Evolutionary conservation across 2,113 vertebrate species (phyloP), one percentile per base, ranked within the genome.

Genomic region (Sorex fumeus): DNA sequence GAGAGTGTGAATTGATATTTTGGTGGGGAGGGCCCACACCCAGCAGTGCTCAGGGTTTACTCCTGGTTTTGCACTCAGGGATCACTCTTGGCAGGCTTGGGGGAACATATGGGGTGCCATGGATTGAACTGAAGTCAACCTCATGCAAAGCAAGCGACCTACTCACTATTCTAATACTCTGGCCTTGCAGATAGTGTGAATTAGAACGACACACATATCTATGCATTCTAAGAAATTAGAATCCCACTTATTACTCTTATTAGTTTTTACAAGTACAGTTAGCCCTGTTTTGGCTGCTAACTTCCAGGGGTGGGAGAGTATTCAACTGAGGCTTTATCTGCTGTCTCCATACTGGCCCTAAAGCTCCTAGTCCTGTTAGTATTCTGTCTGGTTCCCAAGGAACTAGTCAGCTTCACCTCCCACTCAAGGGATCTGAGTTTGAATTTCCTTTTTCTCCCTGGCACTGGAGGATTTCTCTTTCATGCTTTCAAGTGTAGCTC

Each of bases 261-360:
- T 50, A 80, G 60, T 91, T 72, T 87, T 84, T 62, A 94, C n/a
- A 91, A 93, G 76, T 69, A 91, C 12, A 21, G 45, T 69, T 69
- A 81, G 67, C 7, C 21, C n/a, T 84, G 10, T 62, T 70, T 60
- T 47, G 32, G 72, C 16, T 84, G 8, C 18, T 9, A 84, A 40
- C 27, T 60, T 67, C 36, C 64, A 66, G 8, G 25, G 10, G 8
- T 23, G 12, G 23, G 16, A 8, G 8, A 30, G 25, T 28, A 64
- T 45, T 81, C 67, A 69, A 53, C 50, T 15, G 23, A 87, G 25
- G 28, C 21, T n/a, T 86, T 71, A 86, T 62, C 69, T 53, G 30
- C 40, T 72, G 1, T 27, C 32, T 36, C 23, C 27, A 40, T 7
- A 50, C 1, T 89, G 40, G 53, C 23, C 25, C 47, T 80, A 80